A percentile compares a stretch with the other conserved stretches of the same genome.
Evolutionary conservation across 2,888 invertebrate species (phyloP).

Genomic region (Leptinotarsa tumamoca): DNA sequence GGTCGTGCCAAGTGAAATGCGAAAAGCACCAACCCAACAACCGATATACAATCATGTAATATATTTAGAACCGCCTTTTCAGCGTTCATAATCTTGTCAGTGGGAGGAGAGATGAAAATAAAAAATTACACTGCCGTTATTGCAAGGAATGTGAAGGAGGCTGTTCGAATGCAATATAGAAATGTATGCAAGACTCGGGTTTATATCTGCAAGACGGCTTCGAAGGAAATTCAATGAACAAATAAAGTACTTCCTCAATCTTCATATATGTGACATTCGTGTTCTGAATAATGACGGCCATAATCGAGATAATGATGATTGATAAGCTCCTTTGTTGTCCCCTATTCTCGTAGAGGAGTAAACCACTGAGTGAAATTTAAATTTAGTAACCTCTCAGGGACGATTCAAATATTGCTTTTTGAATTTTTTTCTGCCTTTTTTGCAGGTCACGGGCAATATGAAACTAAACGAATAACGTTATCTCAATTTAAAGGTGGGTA

Average conservation of each 20-base stretch:
- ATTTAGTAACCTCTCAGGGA: too few species aligned
- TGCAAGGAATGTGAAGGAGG: conserved; percentile 35
- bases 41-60: conserved; percentile 22
- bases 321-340: background rate
- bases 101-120: conserved; percentile 31
- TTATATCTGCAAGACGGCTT: conserved; percentile 8
- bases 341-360: background rate
- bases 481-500: too few species aligned
- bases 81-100: conserved; percentile 38
- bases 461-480: too few species aligned
- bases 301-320: conserved; percentile 4
- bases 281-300: conserved; percentile 1
- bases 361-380: too few species aligned
- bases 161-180: conserved; percentile 33
- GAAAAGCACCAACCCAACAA: conserved; percentile 13
- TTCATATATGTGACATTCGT: conserved; percentile 21
- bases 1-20: conserved; percentile 20
- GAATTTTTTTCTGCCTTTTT: too few species aligned
- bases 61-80: conserved; percentile 36
- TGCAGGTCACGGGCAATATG: too few species aligned
- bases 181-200: conserved; percentile 24
- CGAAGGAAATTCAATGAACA: conserved; percentile 32
- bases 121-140: conserved; percentile 35
- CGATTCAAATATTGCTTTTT: too few species aligned
- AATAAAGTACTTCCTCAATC: conserved; percentile 39